Percentiles rank a stretch among this genome's conserved stretches.
phyloP scores from a whole-genome alignment of 2,797 vertebrate genomes.

The Enteromius fasciolatus region DNA sequence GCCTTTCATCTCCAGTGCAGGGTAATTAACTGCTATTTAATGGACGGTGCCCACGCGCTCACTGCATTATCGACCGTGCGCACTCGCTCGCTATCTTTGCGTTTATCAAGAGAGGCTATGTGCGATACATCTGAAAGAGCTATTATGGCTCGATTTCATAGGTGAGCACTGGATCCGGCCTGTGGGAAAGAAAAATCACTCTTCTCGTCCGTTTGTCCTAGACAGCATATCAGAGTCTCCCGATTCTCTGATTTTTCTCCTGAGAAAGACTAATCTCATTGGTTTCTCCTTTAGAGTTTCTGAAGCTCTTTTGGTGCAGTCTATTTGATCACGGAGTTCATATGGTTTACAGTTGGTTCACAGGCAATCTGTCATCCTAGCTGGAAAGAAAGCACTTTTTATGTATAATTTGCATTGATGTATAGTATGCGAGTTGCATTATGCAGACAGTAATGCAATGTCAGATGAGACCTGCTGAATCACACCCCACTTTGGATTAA shows the following conservation, averaged over 20 bases:
- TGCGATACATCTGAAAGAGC: slow-evolving; percentile 12
- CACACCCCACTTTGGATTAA: background rate
- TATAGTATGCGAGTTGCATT: background rate
- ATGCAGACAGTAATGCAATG: background rate
- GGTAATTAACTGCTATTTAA: slow-evolving; percentile 52
- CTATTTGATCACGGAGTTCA: background rate
- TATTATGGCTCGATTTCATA: slow-evolving; percentile 3
- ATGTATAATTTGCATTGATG: background rate
- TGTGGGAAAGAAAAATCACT: background rate
- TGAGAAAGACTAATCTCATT: background rate
- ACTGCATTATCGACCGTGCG: slow-evolving; percentile 33
- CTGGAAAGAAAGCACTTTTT: too few species aligned
- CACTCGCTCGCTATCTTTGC: background rate
- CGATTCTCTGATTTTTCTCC: background rate
- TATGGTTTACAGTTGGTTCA: background rate
- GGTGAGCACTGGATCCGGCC: background rate
- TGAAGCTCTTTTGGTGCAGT: background rate
- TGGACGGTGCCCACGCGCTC: slow-evolving; percentile 18
- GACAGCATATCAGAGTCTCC: background rate
- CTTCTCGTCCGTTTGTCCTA: background rate
- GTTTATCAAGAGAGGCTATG: slow-evolving; percentile 26
- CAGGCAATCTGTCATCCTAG: background rate
- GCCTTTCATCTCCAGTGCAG: slow-evolving; percentile 41
- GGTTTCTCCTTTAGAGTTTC: slow-evolving; percentile 6
- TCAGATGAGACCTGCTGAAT: background rate